phyloP scores from a whole-genome alignment of 2,888 invertebrate genomes.

The Hedya salicella region DNA sequence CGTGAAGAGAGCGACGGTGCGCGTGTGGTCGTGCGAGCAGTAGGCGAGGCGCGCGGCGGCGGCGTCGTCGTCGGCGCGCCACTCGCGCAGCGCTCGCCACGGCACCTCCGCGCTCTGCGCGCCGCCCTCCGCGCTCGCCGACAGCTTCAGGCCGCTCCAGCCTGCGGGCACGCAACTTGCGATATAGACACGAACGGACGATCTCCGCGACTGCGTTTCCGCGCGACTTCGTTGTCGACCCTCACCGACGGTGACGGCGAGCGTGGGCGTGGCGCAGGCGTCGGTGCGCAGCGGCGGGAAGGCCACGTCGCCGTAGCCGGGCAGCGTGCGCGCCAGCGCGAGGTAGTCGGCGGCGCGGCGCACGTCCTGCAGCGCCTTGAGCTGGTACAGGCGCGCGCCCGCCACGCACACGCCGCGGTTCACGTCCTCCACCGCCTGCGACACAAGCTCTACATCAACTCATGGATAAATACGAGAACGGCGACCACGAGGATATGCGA shows the following conservation, averaged over 20 bases:
- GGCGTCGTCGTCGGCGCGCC: conserved; percentile 96
- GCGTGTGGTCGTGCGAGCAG: conserved; percentile 64
- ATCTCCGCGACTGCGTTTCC: too few relatives aligned
- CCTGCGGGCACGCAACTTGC: conserved; percentile 78
- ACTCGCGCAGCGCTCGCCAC: conserved; percentile 93
- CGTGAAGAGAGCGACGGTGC: conserved; percentile 66
- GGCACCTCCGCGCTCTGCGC: conserved; percentile 91
- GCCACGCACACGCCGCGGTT: conserved; percentile 96
- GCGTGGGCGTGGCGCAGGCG: conserved; percentile 84
- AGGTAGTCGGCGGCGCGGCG: conserved; percentile 93
- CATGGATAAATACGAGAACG: too few relatives aligned
- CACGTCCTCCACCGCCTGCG: conserved; percentile 95
- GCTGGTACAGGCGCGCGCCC: conserved; percentile 96
- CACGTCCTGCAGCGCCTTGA: conserved; percentile 96
- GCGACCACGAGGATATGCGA: too few relatives aligned
- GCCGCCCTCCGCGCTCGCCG: conserved; percentile 91
- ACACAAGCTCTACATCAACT: conserved; percentile 7
- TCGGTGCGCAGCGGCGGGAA: conserved; percentile 97
- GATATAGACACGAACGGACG: too few relatives aligned
- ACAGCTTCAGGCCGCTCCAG: conserved; percentile 88
- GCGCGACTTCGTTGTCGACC: conserved; percentile 10
- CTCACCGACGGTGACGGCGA: conserved; percentile 89
- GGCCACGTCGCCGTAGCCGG: conserved; percentile 96
- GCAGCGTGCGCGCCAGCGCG: conserved; percentile 91
- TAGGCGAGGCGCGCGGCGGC: conserved; percentile 96